These are phyloP conservation scores for Polydesmus complanatus DNA, from an alignment of 2,888 invertebrate genomes.

Conservation along the genomic window DNA sequence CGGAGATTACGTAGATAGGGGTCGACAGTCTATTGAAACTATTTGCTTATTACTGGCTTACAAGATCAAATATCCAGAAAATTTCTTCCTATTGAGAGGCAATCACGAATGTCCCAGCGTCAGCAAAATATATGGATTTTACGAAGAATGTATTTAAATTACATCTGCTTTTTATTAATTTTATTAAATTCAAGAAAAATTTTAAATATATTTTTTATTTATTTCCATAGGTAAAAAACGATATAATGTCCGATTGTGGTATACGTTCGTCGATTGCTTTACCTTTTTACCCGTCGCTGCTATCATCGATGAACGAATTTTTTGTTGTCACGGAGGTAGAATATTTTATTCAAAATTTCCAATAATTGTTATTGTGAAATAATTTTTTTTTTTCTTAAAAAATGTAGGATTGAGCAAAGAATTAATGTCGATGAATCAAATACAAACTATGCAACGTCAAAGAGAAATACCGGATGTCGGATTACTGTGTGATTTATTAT, in stretches of 20 bases:
- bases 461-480: neutral
- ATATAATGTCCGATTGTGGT: neutral
- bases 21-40: neutral
- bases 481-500: neutral
- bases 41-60: neutral
- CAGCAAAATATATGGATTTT: neutral
- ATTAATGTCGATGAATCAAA: neutral
- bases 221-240: neutral
- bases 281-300: neutral
- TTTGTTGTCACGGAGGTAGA: conserved; percentile 5
- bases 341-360: neutral
- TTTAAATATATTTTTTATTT: neutral
- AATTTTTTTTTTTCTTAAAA: neutral
- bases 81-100: neutral
- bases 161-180: neutral
- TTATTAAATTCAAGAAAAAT: too few relatives aligned
- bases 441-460: neutral
- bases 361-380: neutral
- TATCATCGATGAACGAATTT: neutral
- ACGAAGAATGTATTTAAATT: neutral
- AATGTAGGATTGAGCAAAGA: neutral
- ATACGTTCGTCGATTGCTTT: neutral
- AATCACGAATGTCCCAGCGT: neutral
- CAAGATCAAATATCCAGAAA: neutral
- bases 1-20: neutral